These are phyloP conservation scores for Epirrhoe tristata DNA, from an alignment of 2,888 invertebrate species.

Conservation along the genomic window DNA sequence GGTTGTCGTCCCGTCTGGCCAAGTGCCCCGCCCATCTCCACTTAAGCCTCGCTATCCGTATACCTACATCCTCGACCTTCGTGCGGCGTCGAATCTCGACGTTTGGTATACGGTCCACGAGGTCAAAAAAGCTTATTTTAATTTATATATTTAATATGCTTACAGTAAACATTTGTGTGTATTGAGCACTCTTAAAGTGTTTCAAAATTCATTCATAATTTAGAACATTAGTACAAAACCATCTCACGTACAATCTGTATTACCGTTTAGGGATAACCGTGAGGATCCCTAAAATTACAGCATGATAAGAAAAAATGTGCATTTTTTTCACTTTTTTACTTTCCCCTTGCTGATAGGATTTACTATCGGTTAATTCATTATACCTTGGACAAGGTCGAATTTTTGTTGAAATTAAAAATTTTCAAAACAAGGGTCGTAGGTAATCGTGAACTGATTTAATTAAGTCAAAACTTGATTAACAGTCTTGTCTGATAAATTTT, in stretches of 20 bases:
- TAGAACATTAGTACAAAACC: slow-evolving; percentile 62
- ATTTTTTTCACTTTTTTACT: slow-evolving; percentile 42
- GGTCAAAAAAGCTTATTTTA: too few relatives aligned
- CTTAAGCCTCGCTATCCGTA: too few relatives aligned
- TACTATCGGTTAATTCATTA: slow-evolving; percentile 32
- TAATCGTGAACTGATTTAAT: too few relatives aligned
- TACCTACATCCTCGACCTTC: too few relatives aligned
- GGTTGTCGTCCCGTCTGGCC: too few relatives aligned
- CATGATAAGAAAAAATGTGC: slow-evolving; percentile 64
- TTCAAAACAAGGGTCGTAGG: too few relatives aligned
- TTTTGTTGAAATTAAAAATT: too few relatives aligned
- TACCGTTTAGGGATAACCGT: slow-evolving; percentile 65
- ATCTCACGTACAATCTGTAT: slow-evolving; percentile 83
- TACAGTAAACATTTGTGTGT: slow-evolving; percentile 44
- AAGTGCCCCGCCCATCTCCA: too few relatives aligned
- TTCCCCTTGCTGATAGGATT: slow-evolving; percentile 29
- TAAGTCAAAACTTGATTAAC: too few relatives aligned
- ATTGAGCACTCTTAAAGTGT: slow-evolving; percentile 49
- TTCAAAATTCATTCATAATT: slow-evolving; percentile 75
- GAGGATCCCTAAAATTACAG: slow-evolving; percentile 62
- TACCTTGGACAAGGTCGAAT: neutral
- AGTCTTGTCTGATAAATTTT: too few relatives aligned
- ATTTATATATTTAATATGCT: neutral
- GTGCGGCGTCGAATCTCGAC: too few relatives aligned
- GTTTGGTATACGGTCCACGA: too few relatives aligned